Base-by-base conservation (phyloP, 1,140 invertebrate species). In the Drosophila sp. region DNA sequence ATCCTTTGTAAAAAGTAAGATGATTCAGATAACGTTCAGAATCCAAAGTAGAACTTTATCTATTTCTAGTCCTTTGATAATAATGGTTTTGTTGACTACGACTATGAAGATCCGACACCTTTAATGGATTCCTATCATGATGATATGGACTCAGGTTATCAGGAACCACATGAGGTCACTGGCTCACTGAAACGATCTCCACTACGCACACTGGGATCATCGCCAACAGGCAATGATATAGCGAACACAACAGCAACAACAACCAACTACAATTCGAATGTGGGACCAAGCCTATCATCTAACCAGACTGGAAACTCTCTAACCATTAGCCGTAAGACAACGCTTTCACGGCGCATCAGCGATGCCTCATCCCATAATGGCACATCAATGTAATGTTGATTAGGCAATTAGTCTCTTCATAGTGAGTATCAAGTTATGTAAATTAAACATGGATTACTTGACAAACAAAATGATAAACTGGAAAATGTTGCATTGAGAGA, bases 171-270 rank as follows among this genome's bases (percentile, higher is more conserved):
- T 34, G 92, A 93, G 67, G 82, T 90, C 0, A 92, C 93, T 25
- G 93, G 93, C 0, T 93, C 93, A 0, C 45, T 94, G 6, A 93
- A 93, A 4, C 89, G 93, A 11, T 92, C 92, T 2, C 91, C 92
- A 16, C 90, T 90, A 77, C 91, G 93, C 14, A 93, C 92, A 1
- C 62, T 94, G 11, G 50, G 13, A 8, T 96, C 96, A 8, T 96
- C 95, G 0, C 96, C 96, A 0, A 96, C 95, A 1, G 93, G 95
- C 71, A 96, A 96, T 73, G 96, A 97, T 81, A 94, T 95, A 94
- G 2, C 96, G 27, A 29, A 29, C 6, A 29, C 6, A 95, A 21
- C 96, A 4, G 80, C 96, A 13, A 96, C 96, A 4, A 80, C 96
- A 13, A 96, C 96, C 82, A 65, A 56, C 13, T 75, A 67, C 48